Evolutionary conservation across 2,113 vertebrate species (phyloP).

Genomic region (Notiomystis cincta): DNA sequence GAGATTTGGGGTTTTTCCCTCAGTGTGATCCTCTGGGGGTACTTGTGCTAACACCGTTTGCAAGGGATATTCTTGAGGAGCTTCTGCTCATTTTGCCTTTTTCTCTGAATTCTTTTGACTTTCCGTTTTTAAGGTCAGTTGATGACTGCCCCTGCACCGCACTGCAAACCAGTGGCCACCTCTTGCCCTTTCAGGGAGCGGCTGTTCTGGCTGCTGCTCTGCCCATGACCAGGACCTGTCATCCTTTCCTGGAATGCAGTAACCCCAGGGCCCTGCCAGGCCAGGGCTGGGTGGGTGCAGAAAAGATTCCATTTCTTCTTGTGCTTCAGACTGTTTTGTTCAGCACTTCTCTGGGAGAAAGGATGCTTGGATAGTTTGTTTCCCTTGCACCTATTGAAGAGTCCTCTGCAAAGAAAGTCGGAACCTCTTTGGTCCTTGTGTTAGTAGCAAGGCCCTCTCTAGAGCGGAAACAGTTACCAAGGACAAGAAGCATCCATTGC

Average conservation of each 20-base stretch:
- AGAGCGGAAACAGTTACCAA: background rate
- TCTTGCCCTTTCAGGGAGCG: background rate
- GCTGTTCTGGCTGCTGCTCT: background rate
- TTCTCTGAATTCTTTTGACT: background rate
- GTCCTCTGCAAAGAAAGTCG: background rate
- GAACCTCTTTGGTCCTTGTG: background rate
- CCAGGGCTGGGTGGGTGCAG: background rate
- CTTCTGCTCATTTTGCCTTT: conserved; percentile 18
- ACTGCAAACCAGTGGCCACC: background rate
- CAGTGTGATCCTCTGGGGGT: background rate
- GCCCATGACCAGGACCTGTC: fast-evolving
- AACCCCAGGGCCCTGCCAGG: background rate
- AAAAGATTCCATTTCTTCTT: background rate
- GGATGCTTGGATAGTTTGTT: background rate
- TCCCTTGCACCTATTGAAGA: background rate
- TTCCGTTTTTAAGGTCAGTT: background rate
- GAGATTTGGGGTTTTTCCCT: background rate
- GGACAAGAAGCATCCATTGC: background rate
- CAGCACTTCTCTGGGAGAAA: background rate
- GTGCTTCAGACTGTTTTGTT: background rate
- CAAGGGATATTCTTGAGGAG: background rate
- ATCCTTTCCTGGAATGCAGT: background rate
- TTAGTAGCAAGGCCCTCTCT: background rate
- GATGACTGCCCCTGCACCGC: background rate
- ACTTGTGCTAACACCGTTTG: background rate